A percentile compares a stretch with the other conserved stretches of the same genome.
These are phyloP conservation scores for Sebastes goodei DNA, from an alignment of 2,797 vertebrate species.

Conservation along the genomic window DNA sequence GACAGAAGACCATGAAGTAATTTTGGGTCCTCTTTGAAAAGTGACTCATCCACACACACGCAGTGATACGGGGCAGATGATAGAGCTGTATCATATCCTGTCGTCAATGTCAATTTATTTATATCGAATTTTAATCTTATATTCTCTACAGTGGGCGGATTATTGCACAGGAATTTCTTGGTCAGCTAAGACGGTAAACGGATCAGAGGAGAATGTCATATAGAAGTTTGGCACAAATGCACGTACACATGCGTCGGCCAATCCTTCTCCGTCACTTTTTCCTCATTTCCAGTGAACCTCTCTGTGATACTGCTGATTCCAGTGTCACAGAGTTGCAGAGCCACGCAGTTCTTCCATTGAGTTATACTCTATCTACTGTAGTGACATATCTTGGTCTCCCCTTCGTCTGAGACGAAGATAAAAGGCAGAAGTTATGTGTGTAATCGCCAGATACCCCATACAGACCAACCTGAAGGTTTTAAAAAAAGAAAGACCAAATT, in stretches of 20 bases:
- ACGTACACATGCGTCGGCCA: constrained; percentile 15
- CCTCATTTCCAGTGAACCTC: constrained; percentile 38
- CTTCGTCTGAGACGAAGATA: constrained; percentile 42
- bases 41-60: constrained; percentile 32
- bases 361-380: constrained; percentile 53
- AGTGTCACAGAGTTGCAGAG: constrained; percentile 72
- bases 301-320: constrained; percentile 72
- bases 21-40: constrained; percentile 14
- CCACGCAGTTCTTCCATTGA: constrained; percentile 74
- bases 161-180: constrained; percentile 71
- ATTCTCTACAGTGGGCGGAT: constrained; percentile 37
- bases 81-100: constrained; percentile 39
- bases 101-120: constrained; percentile 68
- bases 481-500: constrained; percentile 12
- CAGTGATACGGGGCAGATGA: constrained; percentile 28
- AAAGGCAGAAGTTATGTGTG: constrained; percentile 40
- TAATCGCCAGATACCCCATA: constrained; percentile 39
- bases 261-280: constrained; percentile 40
- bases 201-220: constrained; percentile 72
- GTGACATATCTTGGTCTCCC: constrained; percentile 37
- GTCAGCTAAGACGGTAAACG: constrained; percentile 75
- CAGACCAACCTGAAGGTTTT: constrained; percentile 17
- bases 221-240: constrained; percentile 53
- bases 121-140: constrained; percentile 58
- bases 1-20: neutral